Evolutionary conservation across 1,140 invertebrate genomes (phyloP).

Genomic region (Nomia melanderi): DNA sequence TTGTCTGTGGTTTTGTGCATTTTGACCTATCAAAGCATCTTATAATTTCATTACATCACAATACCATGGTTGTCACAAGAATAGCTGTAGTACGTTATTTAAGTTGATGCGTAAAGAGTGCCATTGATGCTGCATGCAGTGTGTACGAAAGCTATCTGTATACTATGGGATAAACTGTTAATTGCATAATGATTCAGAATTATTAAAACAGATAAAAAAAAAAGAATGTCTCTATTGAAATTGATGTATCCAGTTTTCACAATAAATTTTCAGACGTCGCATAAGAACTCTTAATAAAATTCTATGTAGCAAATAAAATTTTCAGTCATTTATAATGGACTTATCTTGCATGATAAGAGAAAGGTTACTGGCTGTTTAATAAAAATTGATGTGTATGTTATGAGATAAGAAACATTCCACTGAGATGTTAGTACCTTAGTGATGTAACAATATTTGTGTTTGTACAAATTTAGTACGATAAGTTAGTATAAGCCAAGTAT

Average conservation of each 20-base stretch:
- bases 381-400: background rate
- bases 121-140: constrained; percentile 33
- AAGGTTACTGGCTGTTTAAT: background rate
- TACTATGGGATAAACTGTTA: constrained; percentile 21
- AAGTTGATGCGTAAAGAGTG: background rate
- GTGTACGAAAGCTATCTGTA: constrained; percentile 38
- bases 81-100: background rate
- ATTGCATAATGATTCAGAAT: background rate
- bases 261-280: background rate
- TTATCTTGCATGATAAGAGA: background rate
- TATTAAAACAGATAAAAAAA: background rate
- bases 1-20: constrained; percentile 9
- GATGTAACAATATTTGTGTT: background rate
- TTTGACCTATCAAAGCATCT: background rate
- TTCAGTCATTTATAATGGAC: background rate
- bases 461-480: background rate
- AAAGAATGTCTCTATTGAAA: background rate
- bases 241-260: background rate
- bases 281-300: background rate
- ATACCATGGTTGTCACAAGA: background rate
- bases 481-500: background rate
- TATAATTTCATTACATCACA: background rate
- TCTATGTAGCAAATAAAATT: background rate
- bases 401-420: background rate
- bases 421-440: background rate